Evolutionary conservation across 2,797 vertebrate species (phyloP).

Genomic region (Enteromius treurensis): DNA sequence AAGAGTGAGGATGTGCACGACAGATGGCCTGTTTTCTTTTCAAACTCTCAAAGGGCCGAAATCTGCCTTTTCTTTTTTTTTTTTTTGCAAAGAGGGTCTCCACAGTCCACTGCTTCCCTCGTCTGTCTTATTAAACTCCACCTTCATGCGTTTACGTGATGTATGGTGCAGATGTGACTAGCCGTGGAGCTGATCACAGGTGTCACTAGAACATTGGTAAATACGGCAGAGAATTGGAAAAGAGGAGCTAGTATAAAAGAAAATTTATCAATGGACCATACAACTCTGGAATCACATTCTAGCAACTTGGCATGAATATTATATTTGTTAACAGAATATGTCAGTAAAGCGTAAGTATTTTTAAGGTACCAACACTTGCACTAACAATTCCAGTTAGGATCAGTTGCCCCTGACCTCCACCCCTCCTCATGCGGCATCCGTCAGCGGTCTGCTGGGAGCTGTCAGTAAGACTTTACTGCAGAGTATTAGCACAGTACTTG

Average conservation of each 20-base stretch:
- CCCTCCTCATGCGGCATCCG: conserved; percentile 13
- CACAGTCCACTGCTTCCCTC: background rate
- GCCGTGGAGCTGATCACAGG: conserved; percentile 49
- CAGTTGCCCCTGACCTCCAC: conserved; percentile 14
- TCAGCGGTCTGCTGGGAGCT: conserved; percentile 11
- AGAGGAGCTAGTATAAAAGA: background rate
- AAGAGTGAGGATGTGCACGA: conserved; percentile 13
- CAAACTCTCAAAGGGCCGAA: background rate
- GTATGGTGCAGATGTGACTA: background rate
- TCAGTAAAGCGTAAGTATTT: background rate
- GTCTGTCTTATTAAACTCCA: conserved; percentile 34
- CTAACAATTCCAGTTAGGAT: background rate
- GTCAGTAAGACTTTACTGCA: conserved; percentile 21
- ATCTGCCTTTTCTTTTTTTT: background rate
- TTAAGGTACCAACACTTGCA: conserved; percentile 10
- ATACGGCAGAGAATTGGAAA: conserved; percentile 3
- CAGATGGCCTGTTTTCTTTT: background rate
- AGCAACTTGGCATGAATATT: background rate
- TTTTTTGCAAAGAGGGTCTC: conserved; percentile 5
- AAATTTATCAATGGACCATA: background rate
- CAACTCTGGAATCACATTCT: background rate
- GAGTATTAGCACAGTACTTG: conserved; percentile 11
- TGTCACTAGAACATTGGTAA: conserved; percentile 65
- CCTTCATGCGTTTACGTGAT: conserved; percentile 26
- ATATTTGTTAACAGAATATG: background rate